These are phyloP conservation scores for Gorilla gorilla DNA, from an alignment of 2,113 vertebrate genomes.

Conservation along the genomic window DNA sequence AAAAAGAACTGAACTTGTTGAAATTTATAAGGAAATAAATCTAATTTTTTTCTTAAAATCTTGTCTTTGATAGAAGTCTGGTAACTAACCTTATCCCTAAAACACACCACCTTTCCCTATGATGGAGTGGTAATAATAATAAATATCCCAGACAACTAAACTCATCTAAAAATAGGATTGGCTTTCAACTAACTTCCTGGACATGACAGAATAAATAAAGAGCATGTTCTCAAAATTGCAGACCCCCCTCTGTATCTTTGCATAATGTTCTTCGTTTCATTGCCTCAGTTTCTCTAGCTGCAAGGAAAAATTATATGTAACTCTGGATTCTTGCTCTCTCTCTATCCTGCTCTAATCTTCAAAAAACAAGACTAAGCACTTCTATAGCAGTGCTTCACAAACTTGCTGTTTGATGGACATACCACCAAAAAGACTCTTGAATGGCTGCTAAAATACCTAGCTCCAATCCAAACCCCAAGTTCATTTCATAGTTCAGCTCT, in stretches of 20 bases:
- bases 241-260: not conserved
- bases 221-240: conserved; percentile 39
- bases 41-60: not conserved
- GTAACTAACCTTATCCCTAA: not conserved
- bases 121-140: not conserved
- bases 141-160: not conserved
- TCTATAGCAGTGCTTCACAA: not conserved
- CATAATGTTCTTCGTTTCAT: not conserved
- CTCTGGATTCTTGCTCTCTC: not conserved
- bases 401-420: not conserved
- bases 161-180: conserved; percentile 37
- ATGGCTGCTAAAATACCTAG: not conserved
- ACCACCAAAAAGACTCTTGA: not conserved
- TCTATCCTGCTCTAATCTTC: not conserved
- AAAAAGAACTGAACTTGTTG: not conserved
- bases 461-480: not conserved
- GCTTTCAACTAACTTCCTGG: conserved; percentile 16
- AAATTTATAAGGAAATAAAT: not conserved
- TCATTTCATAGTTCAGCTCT: not conserved
- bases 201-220: conserved; percentile 33
- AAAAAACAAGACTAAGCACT: not conserved
- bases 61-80: not conserved
- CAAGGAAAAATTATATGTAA: not conserved
- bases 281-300: conserved; percentile 61
- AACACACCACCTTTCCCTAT: not conserved